A percentile compares a stretch with the other conserved stretches of the same genome.
Evolutionary conservation across 1,140 invertebrate genomes (phyloP).

Genomic region (Neotoxoptera formosana): DNA sequence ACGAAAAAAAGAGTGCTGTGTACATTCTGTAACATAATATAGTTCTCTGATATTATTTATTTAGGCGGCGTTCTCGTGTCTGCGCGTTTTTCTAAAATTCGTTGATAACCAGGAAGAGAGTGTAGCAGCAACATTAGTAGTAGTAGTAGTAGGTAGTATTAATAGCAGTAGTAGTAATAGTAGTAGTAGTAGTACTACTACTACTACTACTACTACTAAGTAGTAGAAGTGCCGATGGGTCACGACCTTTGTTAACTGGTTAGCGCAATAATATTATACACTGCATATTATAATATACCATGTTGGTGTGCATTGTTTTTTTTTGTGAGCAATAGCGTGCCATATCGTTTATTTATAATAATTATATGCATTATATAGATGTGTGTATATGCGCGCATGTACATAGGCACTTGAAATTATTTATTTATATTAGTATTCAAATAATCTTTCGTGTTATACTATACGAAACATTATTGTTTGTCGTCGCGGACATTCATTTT

Average conservation of each 20-base stretch:
- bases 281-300: background rate
- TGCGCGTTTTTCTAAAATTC: background rate
- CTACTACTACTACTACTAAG: background rate
- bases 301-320: background rate
- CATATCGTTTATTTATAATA: background rate
- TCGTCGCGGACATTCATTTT: background rate
- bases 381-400: background rate
- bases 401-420: background rate
- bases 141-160: background rate
- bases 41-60: background rate
- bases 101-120: slow-evolving; percentile 20
- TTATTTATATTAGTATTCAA: too few species aligned
- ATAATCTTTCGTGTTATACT: background rate
- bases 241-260: slow-evolving; percentile 41
- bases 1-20: background rate
- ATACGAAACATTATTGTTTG: background rate
- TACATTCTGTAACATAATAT: background rate
- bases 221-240: background rate
- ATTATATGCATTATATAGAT: background rate
- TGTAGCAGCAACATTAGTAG: background rate
- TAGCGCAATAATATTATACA: background rate
- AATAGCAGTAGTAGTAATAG: background rate
- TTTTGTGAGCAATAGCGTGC: background rate
- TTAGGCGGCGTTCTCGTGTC: background rate
- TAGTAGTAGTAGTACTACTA: background rate